Base-by-base conservation (phyloP, 2,113 vertebrate species). In the Coptodon rendalli region DNA sequence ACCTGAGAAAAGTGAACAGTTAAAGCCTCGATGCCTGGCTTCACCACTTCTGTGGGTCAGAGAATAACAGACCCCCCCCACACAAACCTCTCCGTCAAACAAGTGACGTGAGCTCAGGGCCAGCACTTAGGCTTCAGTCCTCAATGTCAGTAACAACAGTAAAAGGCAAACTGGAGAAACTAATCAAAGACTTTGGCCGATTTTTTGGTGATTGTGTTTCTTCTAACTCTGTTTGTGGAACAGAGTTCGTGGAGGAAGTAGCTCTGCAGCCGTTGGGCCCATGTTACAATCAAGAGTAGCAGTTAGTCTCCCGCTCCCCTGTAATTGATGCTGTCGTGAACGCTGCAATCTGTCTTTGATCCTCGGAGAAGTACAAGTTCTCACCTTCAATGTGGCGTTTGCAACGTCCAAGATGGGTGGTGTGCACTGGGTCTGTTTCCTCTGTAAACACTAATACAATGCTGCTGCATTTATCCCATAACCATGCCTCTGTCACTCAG, bases 381-480 rank as follows among this genome's bases (percentile, higher is more conserved):
- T 93, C 89, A 90, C 92, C 91, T 94, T 88, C 88, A 36, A 93
- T 89, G 87, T 89, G 82, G 34, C 59, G 80, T 90, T 79, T 68
- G 88, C 78, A 71, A 3, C 53, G 7, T 91, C 83, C 92, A 91
- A 87, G 87, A 89, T 92, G 91, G 94, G 87, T 36, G 90, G 86
- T 52, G 91, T 63, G 85, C 22, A n/a, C 80, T 19, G 9, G 80
- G 54, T 83, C 22, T 80, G 81, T 90, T 92, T 93, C 93, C 91
- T 92, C 87, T 86, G 88, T 90, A 93, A 94, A 94, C 93, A 90
- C 88, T 34, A 50, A 84, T 54, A 94, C 93, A 94, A 91, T 93
- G 87, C 87, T 73, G 79, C 88, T 81, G 81, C 84, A 59, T 93
- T 91, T 90, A 88, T 88, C 90, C 91, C 76, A 82, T 83, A 84